Base-by-base conservation (phyloP, 2,113 vertebrate species). In the Chaetura pelagica region DNA sequence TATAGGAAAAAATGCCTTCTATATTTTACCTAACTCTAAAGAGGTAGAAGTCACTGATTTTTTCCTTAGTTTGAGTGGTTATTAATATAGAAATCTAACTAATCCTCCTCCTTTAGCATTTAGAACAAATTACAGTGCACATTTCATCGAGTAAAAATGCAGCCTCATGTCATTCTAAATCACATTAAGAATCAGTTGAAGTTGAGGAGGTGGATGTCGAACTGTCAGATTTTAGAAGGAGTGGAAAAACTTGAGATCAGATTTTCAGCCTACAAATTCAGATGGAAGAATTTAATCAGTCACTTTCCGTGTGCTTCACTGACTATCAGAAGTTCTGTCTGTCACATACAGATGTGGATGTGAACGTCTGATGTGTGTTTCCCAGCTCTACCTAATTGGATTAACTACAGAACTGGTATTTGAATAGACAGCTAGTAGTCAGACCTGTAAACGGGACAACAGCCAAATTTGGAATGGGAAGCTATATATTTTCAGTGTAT, bases 271-370 rank as follows among this genome's bases (percentile, higher is more conserved):
- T 96, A 96, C 90, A 96, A 95, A 97, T 97, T 97, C 95, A 91
- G 96, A 96, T 93, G 96, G 96, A 97, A 96, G 92, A 96, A 97
- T 97, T 97, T 97, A 97, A 97, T 97, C 96, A 97, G 94, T 90
- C 97, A 93, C 96, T 95, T 97, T 93, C 97, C 82, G 2, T 96
- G 94, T 97, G 97, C 94, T 96, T 97, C 95, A 95, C 95, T 97
- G 96, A 95, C 88, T 97, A 95, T 93, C 95, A 97, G 95, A 97
- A 97, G 91, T 96, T 96, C 97, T 96, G 97, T 96, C 97, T 97
- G 96, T 97, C 96, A 96, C 86, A 94, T 79, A 91, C 82, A 77
- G 94, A 96, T 97, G 93, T 63, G 94, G 81, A 83, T 93, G 69
- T 87, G 97, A 93, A 95, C 83, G 93, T 93, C 77, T 97, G 96